Percentiles rank a stretch among this genome's conserved stretches.
Conservation (phyloP, 2,113 vertebrate genomes). For the Climacteris rufus region DNA sequence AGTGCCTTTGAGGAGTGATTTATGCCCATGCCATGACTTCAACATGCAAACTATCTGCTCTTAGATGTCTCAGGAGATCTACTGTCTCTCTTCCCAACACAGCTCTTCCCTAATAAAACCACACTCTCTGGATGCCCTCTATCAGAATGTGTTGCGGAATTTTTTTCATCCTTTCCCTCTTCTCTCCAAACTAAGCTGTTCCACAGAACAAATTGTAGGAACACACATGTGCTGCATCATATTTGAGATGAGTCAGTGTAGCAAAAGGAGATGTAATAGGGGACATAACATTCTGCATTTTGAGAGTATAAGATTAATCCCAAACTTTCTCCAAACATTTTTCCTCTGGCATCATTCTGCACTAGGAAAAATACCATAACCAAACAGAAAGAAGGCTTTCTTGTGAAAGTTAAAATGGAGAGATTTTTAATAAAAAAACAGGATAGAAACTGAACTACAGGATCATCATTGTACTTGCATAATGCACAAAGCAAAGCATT, state of each 20-base stretch:
- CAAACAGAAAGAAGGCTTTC: neutral
- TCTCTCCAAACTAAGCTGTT: neutral
- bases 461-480: neutral
- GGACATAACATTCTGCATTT: neutral
- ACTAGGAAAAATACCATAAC: neutral
- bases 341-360: neutral
- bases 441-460: neutral
- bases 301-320: neutral
- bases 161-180: neutral
- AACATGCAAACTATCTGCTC: neutral
- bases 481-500: neutral
- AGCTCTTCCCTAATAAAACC: neutral
- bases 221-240: neutral
- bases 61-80: neutral
- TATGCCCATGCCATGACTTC: neutral
- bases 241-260: neutral
- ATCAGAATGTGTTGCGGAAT: neutral
- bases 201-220: neutral
- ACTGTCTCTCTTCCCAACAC: neutral
- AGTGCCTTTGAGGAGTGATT: neutral
- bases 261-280: neutral
- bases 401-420: conserved; percentile 2
- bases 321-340: neutral
- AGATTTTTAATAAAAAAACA: conserved; percentile 7
- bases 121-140: neutral